Evolutionary conservation across 2,797 vertebrate species (phyloP), one percentile per base, ranked within the genome.

Genomic region (Pangasius sanitwongsei): DNA sequence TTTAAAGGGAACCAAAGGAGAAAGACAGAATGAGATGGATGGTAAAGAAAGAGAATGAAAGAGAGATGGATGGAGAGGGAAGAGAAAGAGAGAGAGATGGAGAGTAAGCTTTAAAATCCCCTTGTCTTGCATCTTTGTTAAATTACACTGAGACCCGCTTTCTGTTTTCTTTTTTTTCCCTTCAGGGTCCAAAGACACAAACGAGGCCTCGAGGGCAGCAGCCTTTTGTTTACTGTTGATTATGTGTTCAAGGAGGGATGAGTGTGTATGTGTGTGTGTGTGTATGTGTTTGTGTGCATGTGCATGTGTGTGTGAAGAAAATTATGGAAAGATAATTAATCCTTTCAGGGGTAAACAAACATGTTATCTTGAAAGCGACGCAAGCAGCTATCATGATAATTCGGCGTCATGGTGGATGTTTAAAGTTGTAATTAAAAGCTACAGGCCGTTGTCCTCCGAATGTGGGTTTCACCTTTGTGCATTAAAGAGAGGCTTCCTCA

Each of bases 331-430:
- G 88, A 93, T 95, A 94, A 95, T 94, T 93, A 94, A 87, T 93
- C 91, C 93, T 94, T 93, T 94, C 92, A 90, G 91, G 91, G 91
- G 90, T 94, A 93, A 94, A 94, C 92, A 94, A 88, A 94, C 87
- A 92, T 91, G 88, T 92, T 92, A 90, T 94, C 93, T 89, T 83
- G 86, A 86, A 94, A 89, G 87, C 88, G 87, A 88, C 88, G 55
- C 81, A 41, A 72, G 89, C 89, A 83, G 91, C 91, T 92, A 82
- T 92, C 92, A 91, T 93, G 86, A 86, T 88, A 91, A 93, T 94
- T 75, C 86, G 77, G 69, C 85, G 86, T 92, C 89, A 91, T 85
- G 92, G 90, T 70, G 91, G 87, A 88, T 89, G 78, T 90, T 91
- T 91, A 93, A 93, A 94, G 93, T 91, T 91, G 90, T 93, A 92